A percentile compares a stretch with the other conserved stretches of the same genome.
phyloP scores from a whole-genome alignment of 2,797 vertebrate species.

The Crotalus adamanteus region DNA sequence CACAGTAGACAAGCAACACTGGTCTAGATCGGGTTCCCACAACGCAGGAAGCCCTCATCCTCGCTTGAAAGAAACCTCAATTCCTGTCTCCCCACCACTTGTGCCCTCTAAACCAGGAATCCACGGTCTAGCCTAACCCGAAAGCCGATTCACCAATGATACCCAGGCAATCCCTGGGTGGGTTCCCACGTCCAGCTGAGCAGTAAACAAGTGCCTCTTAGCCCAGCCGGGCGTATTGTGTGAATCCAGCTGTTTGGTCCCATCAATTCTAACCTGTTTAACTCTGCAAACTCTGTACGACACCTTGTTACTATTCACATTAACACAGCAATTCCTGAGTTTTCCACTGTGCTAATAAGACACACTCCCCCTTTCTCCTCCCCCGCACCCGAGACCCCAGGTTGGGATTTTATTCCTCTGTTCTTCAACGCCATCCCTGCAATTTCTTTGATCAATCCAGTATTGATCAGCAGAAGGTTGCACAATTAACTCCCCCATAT shows the following conservation, averaged over 20 bases:
- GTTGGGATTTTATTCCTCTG: not conserved
- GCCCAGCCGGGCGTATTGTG: not conserved
- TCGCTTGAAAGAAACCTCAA: not conserved
- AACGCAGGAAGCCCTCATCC: not conserved
- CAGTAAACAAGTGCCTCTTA: not conserved
- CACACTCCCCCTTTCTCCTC: not conserved
- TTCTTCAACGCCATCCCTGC: too few species aligned
- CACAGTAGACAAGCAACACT: not conserved
- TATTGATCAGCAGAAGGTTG: not conserved
- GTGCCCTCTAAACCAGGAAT: not conserved
- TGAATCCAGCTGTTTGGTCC: not conserved
- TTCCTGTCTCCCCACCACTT: not conserved
- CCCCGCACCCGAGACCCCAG: not conserved
- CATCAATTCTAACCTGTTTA: not conserved
- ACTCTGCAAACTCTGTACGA: not conserved
- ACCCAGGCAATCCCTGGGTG: not conserved
- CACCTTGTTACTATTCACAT: not conserved
- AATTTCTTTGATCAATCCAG: not conserved
- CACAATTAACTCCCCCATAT: constrained; percentile 2
- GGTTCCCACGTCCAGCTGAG: not conserved
- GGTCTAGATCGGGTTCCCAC: not conserved
- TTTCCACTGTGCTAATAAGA: not conserved
- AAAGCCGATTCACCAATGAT: not conserved
- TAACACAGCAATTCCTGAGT: not conserved
- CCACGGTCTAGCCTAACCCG: not conserved